Conservation (phyloP, 2,888 invertebrate genomes). For the Diogma glabrata region DNA sequence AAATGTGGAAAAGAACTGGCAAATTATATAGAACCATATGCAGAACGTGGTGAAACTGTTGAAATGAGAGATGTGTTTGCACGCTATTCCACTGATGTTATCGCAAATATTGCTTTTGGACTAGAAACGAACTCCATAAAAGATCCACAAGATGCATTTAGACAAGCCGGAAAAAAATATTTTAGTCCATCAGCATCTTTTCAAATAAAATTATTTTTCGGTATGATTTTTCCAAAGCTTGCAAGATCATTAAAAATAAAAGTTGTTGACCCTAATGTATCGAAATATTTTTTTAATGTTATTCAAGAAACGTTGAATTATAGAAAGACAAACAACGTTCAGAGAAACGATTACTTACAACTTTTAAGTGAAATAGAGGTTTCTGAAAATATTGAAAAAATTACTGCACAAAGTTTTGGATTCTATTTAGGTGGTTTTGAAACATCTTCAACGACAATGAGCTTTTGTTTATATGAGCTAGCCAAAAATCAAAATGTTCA, state of each 20-base stretch:
- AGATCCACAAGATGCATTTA: conserved; percentile 43
- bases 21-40: conserved; percentile 13
- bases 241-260: not conserved
- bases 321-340: conserved; percentile 13
- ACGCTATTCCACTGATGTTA: conserved; percentile 33
- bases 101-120: conserved; percentile 45
- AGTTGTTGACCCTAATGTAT: not conserved
- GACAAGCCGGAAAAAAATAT: conserved; percentile 37
- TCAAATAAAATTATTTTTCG: not conserved
- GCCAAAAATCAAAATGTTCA: conserved; percentile 34
- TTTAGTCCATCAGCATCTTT: conserved; percentile 23
- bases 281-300: not conserved
- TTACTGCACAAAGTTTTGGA: conserved; percentile 33
- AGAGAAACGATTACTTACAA: conserved; percentile 24
- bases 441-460: conserved; percentile 35
- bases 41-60: conserved; percentile 12
- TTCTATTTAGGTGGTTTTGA: conserved; percentile 39
- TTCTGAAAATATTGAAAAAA: not conserved
- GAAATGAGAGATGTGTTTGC: conserved; percentile 30
- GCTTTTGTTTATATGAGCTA: conserved; percentile 31
- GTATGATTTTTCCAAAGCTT: not conserved
- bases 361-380: not conserved
- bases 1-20: conserved; percentile 22
- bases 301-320: not conserved
- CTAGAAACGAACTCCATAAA: conserved; percentile 46